A percentile compares a stretch with the other conserved stretches of the same genome.
Conservation (phyloP, 2,888 invertebrate species). For the Eupithecia vulgata region DNA sequence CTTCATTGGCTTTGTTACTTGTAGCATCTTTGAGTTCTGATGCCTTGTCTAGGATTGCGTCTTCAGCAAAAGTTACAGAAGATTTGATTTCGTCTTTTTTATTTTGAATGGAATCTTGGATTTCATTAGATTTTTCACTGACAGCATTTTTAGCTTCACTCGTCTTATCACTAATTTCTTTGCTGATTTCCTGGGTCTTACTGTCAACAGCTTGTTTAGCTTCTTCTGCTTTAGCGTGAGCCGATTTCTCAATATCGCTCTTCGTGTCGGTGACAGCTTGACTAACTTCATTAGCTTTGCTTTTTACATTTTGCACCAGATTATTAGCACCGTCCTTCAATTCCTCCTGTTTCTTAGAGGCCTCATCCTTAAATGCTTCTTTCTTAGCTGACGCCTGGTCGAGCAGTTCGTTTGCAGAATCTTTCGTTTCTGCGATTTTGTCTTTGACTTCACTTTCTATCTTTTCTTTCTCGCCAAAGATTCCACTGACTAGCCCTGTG, state of each 20-base stretch:
- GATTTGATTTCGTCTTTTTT: constrained; percentile 45
- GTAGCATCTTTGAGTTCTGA: constrained; percentile 44
- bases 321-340: constrained; percentile 54
- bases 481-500: constrained; percentile 74
- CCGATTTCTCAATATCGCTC: constrained; percentile 53
- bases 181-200: constrained; percentile 51
- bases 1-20: constrained; percentile 43
- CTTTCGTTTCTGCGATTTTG: constrained; percentile 70
- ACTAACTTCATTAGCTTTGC: constrained; percentile 57
- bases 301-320: constrained; percentile 51
- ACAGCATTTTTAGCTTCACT: constrained; percentile 54
- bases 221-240: constrained; percentile 54
- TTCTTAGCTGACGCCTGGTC: constrained; percentile 68
- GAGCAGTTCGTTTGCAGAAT: constrained; percentile 64
- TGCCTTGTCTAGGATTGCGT: constrained; percentile 52
- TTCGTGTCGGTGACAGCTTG: constrained; percentile 54
- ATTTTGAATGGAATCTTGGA: constrained; percentile 42
- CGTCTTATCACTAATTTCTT: constrained; percentile 53
- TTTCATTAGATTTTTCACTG: constrained; percentile 42
- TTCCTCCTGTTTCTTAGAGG: constrained; percentile 62
- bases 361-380: constrained; percentile 61
- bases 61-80: constrained; percentile 40
- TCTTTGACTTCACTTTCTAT: constrained; percentile 72
- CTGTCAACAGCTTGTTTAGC: constrained; percentile 50
- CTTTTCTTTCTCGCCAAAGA: constrained; percentile 79